Evolutionary conservation across 2,113 vertebrate genomes (phyloP).

Genomic region (Hymenochirus boettgeri): DNA sequence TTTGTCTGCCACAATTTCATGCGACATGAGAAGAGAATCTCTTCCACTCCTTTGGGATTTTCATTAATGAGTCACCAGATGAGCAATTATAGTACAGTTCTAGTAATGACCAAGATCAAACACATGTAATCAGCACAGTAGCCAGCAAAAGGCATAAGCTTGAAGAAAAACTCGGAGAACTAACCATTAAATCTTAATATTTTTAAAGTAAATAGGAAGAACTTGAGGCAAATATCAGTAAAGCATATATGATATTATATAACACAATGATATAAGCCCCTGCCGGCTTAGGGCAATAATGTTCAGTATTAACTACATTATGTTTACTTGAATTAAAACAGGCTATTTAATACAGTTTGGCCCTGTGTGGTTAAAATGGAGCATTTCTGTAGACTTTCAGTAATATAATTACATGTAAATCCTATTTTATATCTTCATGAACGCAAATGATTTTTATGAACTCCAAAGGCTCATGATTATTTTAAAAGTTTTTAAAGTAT

Average conservation of each 20-base stretch:
- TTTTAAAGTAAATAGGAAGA: constrained; percentile 71
- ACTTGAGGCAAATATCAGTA: constrained; percentile 62
- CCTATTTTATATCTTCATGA: neutral
- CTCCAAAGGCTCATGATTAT: too few species aligned
- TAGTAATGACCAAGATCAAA: constrained; percentile 69
- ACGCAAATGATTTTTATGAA: too few species aligned
- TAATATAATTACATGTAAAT: neutral
- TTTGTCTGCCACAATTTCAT: too few species aligned
- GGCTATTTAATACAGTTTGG: constrained; percentile 40
- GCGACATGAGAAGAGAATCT: constrained; percentile 67
- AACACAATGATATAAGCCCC: constrained; percentile 51
- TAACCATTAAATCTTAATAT: constrained; percentile 77
- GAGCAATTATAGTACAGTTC: constrained; percentile 70
- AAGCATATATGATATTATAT: constrained; percentile 58
- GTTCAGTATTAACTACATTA: constrained; percentile 47
- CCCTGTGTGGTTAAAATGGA: too few species aligned
- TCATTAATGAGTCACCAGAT: constrained; percentile 70
- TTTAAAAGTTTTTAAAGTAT: too few species aligned
- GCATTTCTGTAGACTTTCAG: neutral
- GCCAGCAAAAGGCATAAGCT: constrained; percentile 62
- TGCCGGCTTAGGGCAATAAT: constrained; percentile 54
- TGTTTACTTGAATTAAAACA: constrained; percentile 54
- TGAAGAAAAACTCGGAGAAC: constrained; percentile 64
- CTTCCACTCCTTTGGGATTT: constrained; percentile 63
- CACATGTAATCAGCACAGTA: constrained; percentile 62